phyloP scores from a whole-genome alignment of 2,888 invertebrate genomes.

The Drosophila emarginata region DNA sequence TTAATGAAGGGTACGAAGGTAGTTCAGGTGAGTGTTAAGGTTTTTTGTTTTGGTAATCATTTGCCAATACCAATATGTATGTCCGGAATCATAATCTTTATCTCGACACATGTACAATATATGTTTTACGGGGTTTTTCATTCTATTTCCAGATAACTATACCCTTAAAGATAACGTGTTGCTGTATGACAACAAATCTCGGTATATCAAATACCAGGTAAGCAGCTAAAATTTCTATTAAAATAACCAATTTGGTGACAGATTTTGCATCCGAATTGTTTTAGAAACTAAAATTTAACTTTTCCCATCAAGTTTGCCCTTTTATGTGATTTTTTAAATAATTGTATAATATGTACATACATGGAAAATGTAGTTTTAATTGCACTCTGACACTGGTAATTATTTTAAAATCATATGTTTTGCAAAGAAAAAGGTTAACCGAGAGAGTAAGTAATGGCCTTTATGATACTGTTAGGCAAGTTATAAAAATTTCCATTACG shows the following conservation, averaged over 20 bases:
- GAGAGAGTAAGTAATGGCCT: background rate
- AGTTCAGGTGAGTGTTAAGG: background rate
- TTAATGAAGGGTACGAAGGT: background rate
- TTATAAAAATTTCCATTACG: background rate
- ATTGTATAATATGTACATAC: background rate
- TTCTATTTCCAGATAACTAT: background rate
- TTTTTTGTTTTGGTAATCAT: background rate
- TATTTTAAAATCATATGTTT: background rate
- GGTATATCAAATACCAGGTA: background rate
- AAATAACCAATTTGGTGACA: background rate
- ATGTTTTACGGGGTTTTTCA: background rate
- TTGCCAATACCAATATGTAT: background rate
- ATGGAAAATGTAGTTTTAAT: background rate
- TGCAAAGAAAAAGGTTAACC: background rate
- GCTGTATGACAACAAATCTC: background rate
- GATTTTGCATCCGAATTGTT: background rate
- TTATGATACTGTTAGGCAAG: background rate
- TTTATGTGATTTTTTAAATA: background rate
- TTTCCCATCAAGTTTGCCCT: background rate
- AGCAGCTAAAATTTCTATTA: background rate
- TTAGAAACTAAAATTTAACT: background rate
- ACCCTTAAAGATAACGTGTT: background rate
- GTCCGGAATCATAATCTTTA: slow-evolving; percentile 3
- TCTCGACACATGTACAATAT: background rate
- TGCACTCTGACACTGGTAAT: background rate